Conservation (phyloP, 2,888 invertebrate species). For the Drosophila pseudotakahashii region DNA sequence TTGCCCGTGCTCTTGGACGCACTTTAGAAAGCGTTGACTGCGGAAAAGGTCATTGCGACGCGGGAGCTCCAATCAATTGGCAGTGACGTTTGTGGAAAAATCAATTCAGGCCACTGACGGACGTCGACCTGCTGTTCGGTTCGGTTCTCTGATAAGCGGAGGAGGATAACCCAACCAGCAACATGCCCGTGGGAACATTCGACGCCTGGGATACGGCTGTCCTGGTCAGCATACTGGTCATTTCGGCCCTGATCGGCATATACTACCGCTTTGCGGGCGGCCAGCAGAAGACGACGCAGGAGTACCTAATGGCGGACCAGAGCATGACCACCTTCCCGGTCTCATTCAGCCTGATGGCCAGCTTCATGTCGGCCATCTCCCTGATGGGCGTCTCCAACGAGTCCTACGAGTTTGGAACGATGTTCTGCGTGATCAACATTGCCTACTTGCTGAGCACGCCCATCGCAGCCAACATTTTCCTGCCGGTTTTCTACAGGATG, state of each 20-base stretch:
- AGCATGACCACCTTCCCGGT: slow-evolving; percentile 93
- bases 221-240: slow-evolving; percentile 88
- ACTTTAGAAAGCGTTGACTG: slow-evolving; percentile 61
- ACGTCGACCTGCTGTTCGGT: slow-evolving; percentile 1
- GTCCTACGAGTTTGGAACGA: slow-evolving; percentile 92
- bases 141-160: not conserved
- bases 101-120: slow-evolving; percentile 49
- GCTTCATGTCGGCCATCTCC: slow-evolving; percentile 96
- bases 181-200: slow-evolving; percentile 83
- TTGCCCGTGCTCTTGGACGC: slow-evolving; percentile 39
- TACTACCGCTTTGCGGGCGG: slow-evolving; percentile 95
- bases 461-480: slow-evolving; percentile 90
- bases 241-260: slow-evolving; percentile 91
- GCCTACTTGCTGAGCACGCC: slow-evolving; percentile 91
- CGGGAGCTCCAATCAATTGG: slow-evolving; percentile 10
- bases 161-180: slow-evolving; percentile 1
- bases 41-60: slow-evolving; percentile 60
- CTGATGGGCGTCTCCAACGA: slow-evolving; percentile 95
- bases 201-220: slow-evolving; percentile 91
- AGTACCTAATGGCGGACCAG: slow-evolving; percentile 93
- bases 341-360: slow-evolving; percentile 95
- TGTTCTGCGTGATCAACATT: slow-evolving; percentile 91
- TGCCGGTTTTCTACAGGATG: slow-evolving; percentile 94
- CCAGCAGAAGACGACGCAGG: slow-evolving; percentile 93
- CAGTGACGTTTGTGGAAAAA: slow-evolving; percentile 52